Percentiles rank a stretch among this genome's conserved stretches.
Evolutionary conservation across 2,113 vertebrate species (phyloP).

Genomic region (Pygoscelis adeliae): DNA sequence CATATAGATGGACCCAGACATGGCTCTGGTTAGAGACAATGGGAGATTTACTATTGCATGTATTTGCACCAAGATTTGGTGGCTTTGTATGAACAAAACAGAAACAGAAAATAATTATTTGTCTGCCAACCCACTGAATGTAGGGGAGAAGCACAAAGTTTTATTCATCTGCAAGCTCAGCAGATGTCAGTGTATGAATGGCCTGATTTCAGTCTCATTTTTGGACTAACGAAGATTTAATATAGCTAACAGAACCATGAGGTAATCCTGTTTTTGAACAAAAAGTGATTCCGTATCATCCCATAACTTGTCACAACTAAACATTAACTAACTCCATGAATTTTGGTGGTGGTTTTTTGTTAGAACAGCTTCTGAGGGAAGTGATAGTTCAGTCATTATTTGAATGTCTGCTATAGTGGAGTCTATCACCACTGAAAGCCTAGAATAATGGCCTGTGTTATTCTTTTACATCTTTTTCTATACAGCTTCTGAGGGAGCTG

Average conservation of each 20-base stretch:
- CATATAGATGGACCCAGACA: slow-evolving; percentile 25
- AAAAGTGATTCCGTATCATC: slow-evolving; percentile 46
- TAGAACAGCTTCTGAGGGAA: slow-evolving; percentile 15
- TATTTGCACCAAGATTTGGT: slow-evolving; percentile 32
- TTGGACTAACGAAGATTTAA: slow-evolving; percentile 61
- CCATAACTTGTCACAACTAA: slow-evolving; percentile 17
- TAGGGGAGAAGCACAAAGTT: slow-evolving; percentile 61
- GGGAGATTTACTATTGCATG: slow-evolving; percentile 49
- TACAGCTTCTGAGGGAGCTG: slow-evolving; percentile 54
- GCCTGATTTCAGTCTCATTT: slow-evolving; percentile 56
- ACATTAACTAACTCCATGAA: background rate
- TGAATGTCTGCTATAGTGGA: slow-evolving; percentile 20
- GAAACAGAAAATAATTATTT: slow-evolving; percentile 69
- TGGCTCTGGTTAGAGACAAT: background rate
- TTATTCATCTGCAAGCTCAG: slow-evolving; percentile 70
- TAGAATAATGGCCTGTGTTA: slow-evolving; percentile 53
- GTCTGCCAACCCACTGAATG: slow-evolving; percentile 57
- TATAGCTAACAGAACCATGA: slow-evolving; percentile 31
- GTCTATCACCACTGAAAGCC: slow-evolving; percentile 51
- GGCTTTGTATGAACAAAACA: slow-evolving; percentile 29
- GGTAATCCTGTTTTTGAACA: slow-evolving; percentile 33
- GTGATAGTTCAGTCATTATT: slow-evolving; percentile 14
- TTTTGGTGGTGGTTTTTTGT: slow-evolving; percentile 25
- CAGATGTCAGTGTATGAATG: slow-evolving; percentile 70
- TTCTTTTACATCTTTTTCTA: slow-evolving; percentile 65